phyloP scores from a whole-genome alignment of 2,797 vertebrate species.

The Tangara arthus region DNA sequence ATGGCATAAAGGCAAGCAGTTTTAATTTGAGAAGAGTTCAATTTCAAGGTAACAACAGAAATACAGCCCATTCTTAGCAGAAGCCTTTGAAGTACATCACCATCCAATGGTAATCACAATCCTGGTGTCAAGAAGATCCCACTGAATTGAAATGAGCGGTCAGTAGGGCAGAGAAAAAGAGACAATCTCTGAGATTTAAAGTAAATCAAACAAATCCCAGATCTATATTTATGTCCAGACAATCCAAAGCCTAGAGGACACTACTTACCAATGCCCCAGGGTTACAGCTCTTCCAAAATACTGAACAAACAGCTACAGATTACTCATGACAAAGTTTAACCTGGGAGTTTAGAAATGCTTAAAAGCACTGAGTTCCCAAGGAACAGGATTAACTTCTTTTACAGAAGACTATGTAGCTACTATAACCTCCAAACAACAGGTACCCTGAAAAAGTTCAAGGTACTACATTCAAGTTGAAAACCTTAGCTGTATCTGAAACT shows the following conservation, averaged over 20 bases:
- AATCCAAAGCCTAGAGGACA: neutral
- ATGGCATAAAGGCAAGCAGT: neutral
- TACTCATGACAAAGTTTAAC: neutral
- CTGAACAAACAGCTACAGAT: neutral
- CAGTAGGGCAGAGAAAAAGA: neutral
- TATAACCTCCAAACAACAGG: neutral
- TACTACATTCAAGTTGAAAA: neutral
- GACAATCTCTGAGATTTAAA: neutral
- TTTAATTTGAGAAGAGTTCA: neutral
- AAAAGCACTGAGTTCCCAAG: neutral
- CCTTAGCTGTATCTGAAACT: neutral
- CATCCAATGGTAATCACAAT: neutral
- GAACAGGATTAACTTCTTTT: neutral
- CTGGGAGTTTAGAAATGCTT: neutral
- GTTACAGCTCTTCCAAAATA: neutral
- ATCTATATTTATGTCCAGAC: neutral
- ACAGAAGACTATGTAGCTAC: neutral
- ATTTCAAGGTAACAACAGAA: neutral
- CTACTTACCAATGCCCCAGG: neutral
- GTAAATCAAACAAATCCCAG: neutral
- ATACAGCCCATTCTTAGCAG: neutral
- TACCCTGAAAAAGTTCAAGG: neutral
- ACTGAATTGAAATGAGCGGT: neutral
- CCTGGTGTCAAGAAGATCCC: neutral
- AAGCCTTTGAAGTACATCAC: neutral